These are phyloP conservation scores for Caenorhabditis remanei DNA, from an alignment of 1,140 invertebrate species.

Conservation along the genomic window DNA sequence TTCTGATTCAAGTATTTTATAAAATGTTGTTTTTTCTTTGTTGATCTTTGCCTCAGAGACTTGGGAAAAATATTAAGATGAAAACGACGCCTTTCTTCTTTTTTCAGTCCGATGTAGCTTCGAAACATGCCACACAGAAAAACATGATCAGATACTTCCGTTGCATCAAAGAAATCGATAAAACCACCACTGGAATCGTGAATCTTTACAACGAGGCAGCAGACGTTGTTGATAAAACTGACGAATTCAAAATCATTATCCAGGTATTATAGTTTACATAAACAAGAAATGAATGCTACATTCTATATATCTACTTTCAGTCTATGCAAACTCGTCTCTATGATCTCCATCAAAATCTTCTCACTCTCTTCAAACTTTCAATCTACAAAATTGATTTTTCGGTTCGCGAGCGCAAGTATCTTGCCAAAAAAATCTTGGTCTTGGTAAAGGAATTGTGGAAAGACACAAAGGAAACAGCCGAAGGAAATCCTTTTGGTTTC, in stretches of 20 bases:
- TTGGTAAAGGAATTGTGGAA: not conserved
- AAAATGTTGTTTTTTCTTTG: too few species aligned
- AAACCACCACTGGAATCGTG: conserved; percentile 6
- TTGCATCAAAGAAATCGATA: conserved; percentile 11
- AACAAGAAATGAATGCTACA: not conserved
- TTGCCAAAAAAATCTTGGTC: not conserved
- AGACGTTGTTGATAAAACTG: not conserved
- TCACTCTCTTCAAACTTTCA: not conserved
- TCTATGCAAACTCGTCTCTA: not conserved
- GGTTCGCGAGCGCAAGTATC: not conserved
- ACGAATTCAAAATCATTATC: not conserved
- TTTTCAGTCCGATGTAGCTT: not conserved
- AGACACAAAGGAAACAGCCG: not conserved
- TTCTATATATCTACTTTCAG: not conserved
- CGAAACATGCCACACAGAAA: not conserved
- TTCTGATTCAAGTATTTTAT: too few species aligned
- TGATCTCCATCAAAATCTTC: not conserved
- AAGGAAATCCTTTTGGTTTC: conserved; percentile 2
- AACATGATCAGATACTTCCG: not conserved
- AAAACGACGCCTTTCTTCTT: not conserved
- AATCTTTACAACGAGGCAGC: conserved; percentile 23
- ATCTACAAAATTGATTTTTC: conserved; percentile 25
- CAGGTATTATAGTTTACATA: not conserved
- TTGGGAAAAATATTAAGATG: too few species aligned
- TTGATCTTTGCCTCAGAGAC: too few species aligned